phyloP scores from a whole-genome alignment of 2,113 vertebrate species.

The Ifrita kowaldi region DNA sequence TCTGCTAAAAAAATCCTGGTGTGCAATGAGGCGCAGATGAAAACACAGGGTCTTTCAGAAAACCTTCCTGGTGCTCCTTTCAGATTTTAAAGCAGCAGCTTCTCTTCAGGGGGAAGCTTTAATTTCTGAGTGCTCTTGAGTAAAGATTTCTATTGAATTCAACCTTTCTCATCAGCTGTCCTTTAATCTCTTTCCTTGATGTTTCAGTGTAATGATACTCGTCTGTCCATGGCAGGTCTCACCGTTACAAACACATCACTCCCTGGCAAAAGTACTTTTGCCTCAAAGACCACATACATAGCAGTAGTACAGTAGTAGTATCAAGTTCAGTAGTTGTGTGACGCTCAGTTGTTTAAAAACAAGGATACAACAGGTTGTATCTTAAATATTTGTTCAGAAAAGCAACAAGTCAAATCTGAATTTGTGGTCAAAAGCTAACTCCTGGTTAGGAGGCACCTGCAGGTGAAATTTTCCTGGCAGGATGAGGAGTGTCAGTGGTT shows the following conservation, averaged over 20 bases:
- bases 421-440: background rate
- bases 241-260: background rate
- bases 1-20: constrained; percentile 49
- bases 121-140: background rate
- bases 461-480: background rate
- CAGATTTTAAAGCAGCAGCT: background rate
- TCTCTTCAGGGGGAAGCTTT: background rate
- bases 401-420: background rate
- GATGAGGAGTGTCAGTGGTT: background rate
- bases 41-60: background rate
- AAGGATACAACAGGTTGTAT: background rate
- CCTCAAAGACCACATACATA: background rate
- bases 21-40: background rate
- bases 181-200: background rate
- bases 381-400: background rate
- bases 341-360: background rate
- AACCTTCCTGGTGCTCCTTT: background rate
- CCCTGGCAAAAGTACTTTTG: background rate
- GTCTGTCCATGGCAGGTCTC: background rate
- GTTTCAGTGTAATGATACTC: background rate
- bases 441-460: background rate
- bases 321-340: background rate
- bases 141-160: background rate
- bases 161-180: background rate
- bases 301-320: background rate